Base-by-base conservation (phyloP, 2,888 invertebrate genomes). In the Melieria omissa region DNA sequence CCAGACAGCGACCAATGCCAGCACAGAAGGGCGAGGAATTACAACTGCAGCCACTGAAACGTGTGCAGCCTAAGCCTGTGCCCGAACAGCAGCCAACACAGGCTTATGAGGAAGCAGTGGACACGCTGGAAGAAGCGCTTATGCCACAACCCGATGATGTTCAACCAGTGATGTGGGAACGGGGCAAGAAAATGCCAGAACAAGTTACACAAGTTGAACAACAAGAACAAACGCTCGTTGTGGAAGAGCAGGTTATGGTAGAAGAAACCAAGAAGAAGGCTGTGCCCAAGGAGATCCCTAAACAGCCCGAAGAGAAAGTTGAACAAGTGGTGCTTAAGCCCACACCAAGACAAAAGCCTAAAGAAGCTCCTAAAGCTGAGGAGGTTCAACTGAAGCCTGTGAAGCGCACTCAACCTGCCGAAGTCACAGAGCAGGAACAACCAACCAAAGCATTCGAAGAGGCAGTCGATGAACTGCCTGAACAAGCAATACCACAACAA, bases 1-100 rank as follows among this genome's bases (percentile, higher is more conserved):
- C 78, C 14, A 74, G 80, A 12, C 78, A 73, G 46, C 78, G 77
- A 16, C 78, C 79, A 6, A 75, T 79, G 62, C 76, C 78, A 65
- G 71, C 70, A 46, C 75, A 69, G 3, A 77, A 77, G 52, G 49
- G 73, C 4, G 81, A 87, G 76, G 86, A 88, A 79, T 80, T 86
- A 4, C 78, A 81, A 16, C 75, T 87, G 0, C 88, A 88, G 76
- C 86, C 88, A 12, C 73, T 86, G 29, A 85, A 84, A 76, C 86
- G 66, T 80, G 84, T 78, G 7, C 77, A 81, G 65, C 58, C 71
- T 6, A 65, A 75, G 3, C 72, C 67, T 29, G 58, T 41, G 1
- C 52, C 66, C 3, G 66, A 71, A 46, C 76, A 82, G 61, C 71
- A 72, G 49, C 68, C 65, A 4, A 44, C 41, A 4, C 49, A 44